Evolutionary conservation across 2,113 vertebrate genomes (phyloP).

Genomic region (Numida meleagris): DNA sequence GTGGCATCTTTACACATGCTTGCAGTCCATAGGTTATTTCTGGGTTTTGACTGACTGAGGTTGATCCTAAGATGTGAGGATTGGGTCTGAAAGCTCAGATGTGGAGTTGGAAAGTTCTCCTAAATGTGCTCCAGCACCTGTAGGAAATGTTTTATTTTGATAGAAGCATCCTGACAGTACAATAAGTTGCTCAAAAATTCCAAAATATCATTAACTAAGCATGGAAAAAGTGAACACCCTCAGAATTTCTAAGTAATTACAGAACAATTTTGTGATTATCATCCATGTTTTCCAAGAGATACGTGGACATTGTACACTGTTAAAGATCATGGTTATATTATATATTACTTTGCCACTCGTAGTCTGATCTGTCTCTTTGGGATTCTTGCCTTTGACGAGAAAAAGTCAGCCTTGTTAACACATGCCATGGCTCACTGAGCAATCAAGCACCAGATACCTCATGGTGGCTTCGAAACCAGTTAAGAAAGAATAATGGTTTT

Average conservation of each 20-base stretch:
- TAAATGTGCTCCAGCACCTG: background rate
- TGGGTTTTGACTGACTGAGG: background rate
- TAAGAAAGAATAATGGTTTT: background rate
- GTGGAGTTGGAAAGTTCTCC: background rate
- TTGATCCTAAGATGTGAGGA: background rate
- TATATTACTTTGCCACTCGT: background rate
- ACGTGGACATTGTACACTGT: background rate
- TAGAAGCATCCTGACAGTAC: background rate
- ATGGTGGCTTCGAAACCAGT: background rate
- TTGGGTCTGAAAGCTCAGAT: background rate
- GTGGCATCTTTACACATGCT: background rate
- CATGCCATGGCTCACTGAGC: background rate
- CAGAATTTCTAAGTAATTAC: background rate
- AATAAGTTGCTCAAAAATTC: background rate
- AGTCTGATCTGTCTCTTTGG: background rate
- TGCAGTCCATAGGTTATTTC: background rate
- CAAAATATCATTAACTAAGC: background rate
- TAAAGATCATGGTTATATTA: background rate
- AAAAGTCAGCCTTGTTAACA: background rate
- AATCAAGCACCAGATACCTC: background rate
- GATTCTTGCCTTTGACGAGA: background rate
- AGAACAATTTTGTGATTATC: background rate
- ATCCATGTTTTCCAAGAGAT: background rate
- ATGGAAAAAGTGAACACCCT: background rate
- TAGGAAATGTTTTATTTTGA: background rate